Conservation (phyloP, 1,140 invertebrate species). For the Neoseiulus cucumeris region DNA sequence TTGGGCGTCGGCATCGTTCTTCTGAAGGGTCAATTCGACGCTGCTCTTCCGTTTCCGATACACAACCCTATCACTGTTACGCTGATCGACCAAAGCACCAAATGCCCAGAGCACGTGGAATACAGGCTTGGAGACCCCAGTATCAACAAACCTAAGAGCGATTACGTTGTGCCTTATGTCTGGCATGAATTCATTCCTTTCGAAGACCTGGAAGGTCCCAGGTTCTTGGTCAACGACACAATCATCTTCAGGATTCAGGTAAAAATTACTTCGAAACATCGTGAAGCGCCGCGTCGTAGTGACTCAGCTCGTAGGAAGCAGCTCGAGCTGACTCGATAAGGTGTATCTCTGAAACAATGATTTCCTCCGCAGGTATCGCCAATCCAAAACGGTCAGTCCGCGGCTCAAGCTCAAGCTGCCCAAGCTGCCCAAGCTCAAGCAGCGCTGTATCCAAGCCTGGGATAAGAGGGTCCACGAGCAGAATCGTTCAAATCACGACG, state of each 20-base stretch:
- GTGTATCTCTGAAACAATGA: too few relatives aligned
- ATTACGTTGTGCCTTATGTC: not conserved
- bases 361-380: too few relatives aligned
- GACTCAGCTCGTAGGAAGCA: too few relatives aligned
- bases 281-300: too few relatives aligned
- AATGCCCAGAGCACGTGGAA: not conserved
- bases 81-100: not conserved
- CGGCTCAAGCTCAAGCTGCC: too few relatives aligned
- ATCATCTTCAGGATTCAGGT: conserved; percentile 4
- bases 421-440: too few relatives aligned
- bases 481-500: too few relatives aligned
- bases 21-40: not conserved
- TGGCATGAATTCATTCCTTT: not conserved
- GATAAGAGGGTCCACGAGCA: too few relatives aligned
- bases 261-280: too few relatives aligned
- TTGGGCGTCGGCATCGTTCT: not conserved
- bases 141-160: not conserved
- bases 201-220: not conserved
- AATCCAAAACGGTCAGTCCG: too few relatives aligned
- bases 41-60: not conserved
- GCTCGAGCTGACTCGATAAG: too few relatives aligned
- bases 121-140: not conserved
- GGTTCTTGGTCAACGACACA: not conserved
- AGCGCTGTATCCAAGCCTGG: too few relatives aligned
- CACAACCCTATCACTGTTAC: conserved; percentile 3